Evolutionary conservation across 2,797 vertebrate species (phyloP).

Genomic region (Anomalospiza imberbis): DNA sequence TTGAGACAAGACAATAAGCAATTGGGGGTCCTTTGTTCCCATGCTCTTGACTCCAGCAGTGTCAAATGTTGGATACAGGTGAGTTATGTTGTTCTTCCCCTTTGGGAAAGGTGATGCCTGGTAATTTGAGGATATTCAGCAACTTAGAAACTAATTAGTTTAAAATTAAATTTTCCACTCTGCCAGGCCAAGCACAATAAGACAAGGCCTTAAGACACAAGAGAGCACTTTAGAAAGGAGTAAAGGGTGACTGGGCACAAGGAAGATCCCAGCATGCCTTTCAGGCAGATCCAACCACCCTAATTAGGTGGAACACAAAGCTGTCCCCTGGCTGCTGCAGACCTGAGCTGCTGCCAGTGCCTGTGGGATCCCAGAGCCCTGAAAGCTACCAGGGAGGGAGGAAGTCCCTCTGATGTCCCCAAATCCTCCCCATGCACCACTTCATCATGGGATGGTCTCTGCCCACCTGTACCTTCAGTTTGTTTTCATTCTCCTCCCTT

Average conservation of each 20-base stretch:
- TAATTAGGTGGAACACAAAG: conserved; percentile 41
- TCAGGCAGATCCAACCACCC: background rate
- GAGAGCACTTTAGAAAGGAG: conserved; percentile 20
- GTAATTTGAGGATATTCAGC: conserved; percentile 85
- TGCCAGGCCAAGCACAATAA: conserved; percentile 71
- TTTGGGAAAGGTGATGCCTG: conserved; percentile 70
- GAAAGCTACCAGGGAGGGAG: background rate
- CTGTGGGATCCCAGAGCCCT: background rate
- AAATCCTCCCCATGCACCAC: background rate
- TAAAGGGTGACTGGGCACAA: background rate
- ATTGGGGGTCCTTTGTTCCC: conserved; percentile 79
- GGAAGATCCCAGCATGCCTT: background rate
- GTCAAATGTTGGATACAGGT: conserved; percentile 85
- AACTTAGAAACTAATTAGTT: conserved; percentile 84
- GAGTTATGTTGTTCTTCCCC: conserved; percentile 58
- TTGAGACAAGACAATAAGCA: conserved; percentile 79
- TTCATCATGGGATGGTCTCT: background rate
- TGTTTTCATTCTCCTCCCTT: background rate
- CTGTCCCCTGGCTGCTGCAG: background rate
- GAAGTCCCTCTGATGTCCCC: background rate
- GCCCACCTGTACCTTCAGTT: background rate
- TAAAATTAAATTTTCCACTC: conserved; percentile 91
- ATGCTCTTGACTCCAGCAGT: conserved; percentile 77
- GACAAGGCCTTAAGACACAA: conserved; percentile 66
- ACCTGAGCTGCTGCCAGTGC: background rate